Conservation (phyloP, 1,140 invertebrate species). For the Oncopodura yosiiana region DNA sequence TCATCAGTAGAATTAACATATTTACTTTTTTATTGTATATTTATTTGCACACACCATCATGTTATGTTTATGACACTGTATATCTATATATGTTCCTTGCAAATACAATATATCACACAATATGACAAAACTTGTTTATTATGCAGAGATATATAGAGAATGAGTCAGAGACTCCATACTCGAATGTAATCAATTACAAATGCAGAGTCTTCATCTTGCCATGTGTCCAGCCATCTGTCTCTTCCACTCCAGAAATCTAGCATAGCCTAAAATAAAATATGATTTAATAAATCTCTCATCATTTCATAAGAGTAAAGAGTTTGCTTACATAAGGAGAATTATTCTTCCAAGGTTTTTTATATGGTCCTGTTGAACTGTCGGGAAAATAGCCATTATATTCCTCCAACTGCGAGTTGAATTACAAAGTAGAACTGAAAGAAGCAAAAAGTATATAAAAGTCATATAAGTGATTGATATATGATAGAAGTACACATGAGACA, state of each 20-base stretch:
- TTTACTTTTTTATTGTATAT: neutral
- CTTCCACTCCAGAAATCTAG: constrained; percentile 51
- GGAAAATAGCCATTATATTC: constrained; percentile 50
- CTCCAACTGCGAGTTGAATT: constrained; percentile 27
- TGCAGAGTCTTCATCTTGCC: constrained; percentile 45
- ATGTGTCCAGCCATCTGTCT: constrained; percentile 50
- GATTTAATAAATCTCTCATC: neutral
- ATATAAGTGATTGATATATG: neutral
- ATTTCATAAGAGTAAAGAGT: neutral
- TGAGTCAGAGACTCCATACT: constrained; percentile 47
- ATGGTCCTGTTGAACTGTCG: constrained; percentile 42
- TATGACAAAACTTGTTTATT: neutral
- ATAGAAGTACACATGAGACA: neutral
- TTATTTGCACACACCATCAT: neutral
- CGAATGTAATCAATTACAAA: constrained; percentile 53
- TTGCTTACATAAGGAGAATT: constrained; percentile 40
- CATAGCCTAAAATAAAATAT: constrained; percentile 37
- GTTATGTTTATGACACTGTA: neutral
- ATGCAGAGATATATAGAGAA: neutral
- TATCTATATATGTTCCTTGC: neutral
- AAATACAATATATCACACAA: neutral
- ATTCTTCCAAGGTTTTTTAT: constrained; percentile 62
- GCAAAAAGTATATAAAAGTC: neutral
- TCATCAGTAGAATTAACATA: no score
- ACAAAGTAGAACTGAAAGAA: constrained; percentile 25